Conservation (phyloP, 2,888 invertebrate species). For the Camptogramma bilineatum region DNA sequence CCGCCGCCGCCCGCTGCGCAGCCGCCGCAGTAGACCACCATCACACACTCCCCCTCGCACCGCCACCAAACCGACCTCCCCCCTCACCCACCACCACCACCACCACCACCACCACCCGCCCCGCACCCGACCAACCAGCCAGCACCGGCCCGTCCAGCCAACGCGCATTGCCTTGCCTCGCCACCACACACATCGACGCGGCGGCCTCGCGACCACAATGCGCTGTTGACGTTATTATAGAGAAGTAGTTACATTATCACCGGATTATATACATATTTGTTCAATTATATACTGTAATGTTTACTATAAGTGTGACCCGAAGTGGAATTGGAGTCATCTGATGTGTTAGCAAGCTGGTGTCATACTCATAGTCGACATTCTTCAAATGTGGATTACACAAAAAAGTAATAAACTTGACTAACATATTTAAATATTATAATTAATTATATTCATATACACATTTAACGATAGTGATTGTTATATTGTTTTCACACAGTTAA, state of each 20-base stretch:
- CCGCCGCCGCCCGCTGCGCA: conserved; percentile 78
- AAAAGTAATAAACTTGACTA: not conserved
- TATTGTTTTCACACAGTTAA: conserved; percentile 75
- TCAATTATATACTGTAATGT: conserved; percentile 47
- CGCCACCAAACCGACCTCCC: conserved; percentile 44
- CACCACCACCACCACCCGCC: no score
- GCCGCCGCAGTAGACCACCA: conserved; percentile 64
- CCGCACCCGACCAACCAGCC: conserved; percentile 42
- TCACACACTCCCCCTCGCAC: conserved; percentile 45
- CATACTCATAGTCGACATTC: not conserved
- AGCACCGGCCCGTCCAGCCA: conserved; percentile 13
- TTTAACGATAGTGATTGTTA: conserved; percentile 78
- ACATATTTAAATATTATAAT: conserved; percentile 14
- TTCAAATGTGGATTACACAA: conserved; percentile 1
- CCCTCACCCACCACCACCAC: no score
- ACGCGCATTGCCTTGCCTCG: not conserved
- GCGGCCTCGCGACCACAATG: conserved; percentile 14
- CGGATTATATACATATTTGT: conserved; percentile 64
- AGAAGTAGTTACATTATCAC: conserved; percentile 56
- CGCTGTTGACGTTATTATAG: conserved; percentile 74
- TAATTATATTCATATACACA: conserved; percentile 78
- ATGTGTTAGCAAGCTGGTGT: not conserved
- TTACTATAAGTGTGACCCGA: conserved; percentile 4
- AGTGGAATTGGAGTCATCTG: not conserved
- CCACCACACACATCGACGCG: conserved; percentile 13